phyloP scores from a whole-genome alignment of 2,888 invertebrate species.

The Crepidodera aurea region DNA sequence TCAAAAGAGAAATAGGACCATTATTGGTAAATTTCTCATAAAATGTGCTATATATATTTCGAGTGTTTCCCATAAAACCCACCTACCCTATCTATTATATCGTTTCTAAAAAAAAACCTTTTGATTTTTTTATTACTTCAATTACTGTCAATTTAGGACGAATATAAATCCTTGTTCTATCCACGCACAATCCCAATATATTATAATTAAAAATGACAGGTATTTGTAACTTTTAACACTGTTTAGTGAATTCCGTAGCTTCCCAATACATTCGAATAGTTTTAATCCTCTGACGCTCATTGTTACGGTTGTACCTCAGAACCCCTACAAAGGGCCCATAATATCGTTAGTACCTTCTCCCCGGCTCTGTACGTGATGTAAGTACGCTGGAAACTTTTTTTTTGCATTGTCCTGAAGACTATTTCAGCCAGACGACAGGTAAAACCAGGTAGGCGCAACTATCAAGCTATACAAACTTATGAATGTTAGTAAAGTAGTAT shows the following conservation, averaged over 20 bases:
- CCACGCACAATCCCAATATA: background rate
- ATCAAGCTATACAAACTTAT: constrained; percentile 38
- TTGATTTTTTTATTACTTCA: too few relatives aligned
- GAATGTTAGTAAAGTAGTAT: constrained; percentile 36
- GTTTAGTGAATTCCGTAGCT: background rate
- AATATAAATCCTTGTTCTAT: background rate
- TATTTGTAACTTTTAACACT: background rate
- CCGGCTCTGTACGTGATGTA: constrained; percentile 17
- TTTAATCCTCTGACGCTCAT: background rate
- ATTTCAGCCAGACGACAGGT: constrained; percentile 36
- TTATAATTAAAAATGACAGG: background rate
- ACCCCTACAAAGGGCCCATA: background rate
- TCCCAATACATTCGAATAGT: background rate
- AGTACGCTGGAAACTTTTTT: constrained; percentile 29
- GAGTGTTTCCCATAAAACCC: too few relatives aligned
- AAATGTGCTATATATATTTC: too few relatives aligned
- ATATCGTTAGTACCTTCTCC: background rate
- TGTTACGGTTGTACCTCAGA: background rate
- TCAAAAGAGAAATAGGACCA: too few relatives aligned
- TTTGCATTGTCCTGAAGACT: constrained; percentile 28
- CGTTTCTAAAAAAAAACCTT: too few relatives aligned
- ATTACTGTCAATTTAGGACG: too few relatives aligned
- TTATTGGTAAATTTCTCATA: too few relatives aligned
- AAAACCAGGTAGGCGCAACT: constrained; percentile 41
- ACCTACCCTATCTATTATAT: too few relatives aligned